Percentiles rank a stretch among this genome's conserved stretches.
These are phyloP conservation scores for Hoplostethus atlanticus DNA, from an alignment of 2,797 vertebrate genomes.

Conservation along the genomic window DNA sequence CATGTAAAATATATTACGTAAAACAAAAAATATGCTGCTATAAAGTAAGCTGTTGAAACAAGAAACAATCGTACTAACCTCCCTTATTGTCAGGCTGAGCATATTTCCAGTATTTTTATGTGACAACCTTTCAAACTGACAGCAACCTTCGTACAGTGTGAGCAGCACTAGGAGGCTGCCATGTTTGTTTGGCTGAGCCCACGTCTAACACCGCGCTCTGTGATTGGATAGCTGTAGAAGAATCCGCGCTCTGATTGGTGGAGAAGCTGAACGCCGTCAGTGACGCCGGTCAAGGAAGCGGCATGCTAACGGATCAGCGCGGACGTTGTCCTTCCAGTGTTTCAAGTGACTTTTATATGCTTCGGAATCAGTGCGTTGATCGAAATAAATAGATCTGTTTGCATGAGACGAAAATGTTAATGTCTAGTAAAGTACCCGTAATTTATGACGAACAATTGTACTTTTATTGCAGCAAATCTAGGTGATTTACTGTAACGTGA, in stretches of 20 bases:
- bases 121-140: constrained; percentile 5
- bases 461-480: too few species aligned
- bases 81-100: constrained; percentile 86
- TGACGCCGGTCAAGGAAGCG: constrained; percentile 12
- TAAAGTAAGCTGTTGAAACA: too few species aligned
- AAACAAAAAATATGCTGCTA: neutral
- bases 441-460: neutral
- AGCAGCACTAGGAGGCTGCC: constrained; percentile 75
- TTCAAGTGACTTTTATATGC: neutral
- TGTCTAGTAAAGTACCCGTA: neutral
- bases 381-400: neutral
- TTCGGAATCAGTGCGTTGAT: neutral
- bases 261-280: neutral
- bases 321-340: neutral
- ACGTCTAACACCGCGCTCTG: constrained; percentile 54
- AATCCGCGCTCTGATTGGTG: constrained; percentile 71
- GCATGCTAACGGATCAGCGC: constrained; percentile 5
- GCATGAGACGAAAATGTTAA: neutral
- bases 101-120: constrained; percentile 67
- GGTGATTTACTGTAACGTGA: neutral
- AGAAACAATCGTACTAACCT: constrained; percentile 83
- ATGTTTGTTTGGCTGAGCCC: constrained; percentile 77
- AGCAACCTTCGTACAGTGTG: constrained; percentile 49
- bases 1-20: neutral
- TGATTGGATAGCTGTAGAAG: constrained; percentile 77